Evolutionary conservation across 2,113 vertebrate species (phyloP), one percentile per base, ranked within the genome.

Genomic region (Pantherophis guttatus): DNA sequence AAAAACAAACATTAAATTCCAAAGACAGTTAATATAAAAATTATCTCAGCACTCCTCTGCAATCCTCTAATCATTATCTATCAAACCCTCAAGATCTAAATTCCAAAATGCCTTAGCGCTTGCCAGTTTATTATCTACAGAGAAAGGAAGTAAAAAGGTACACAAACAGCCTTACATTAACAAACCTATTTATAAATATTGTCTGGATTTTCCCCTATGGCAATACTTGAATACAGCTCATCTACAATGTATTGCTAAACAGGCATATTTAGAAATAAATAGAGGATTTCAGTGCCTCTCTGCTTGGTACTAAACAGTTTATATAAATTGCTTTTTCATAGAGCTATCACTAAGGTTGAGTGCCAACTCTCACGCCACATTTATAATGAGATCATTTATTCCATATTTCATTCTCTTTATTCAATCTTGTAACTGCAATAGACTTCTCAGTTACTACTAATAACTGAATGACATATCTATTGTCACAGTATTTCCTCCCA

Each of bases 1-100:
- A 95, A 97, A 81, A 26, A 98, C 62, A 97, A 53, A 93, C 1
- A 4, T 93, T 52, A 90, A 44, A n/a, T 24, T n/a, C 94, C 57
- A 96, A 92, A 93, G 1, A 89, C 23, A 88, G 57, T 88, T 8
- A 8, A 29, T 52, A 26, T 26, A 54, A 8, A 91, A 62, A 39
- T 0, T 1, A 94, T 33, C 52, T 57, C 59, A 91, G 3, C 1
- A 0, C 2, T 55, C 44, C 88, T 11, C 9, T 65, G 91, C 90
- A 17, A 8, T 65, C 50, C 0, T 58, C 81, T 54, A 26, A 33
- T 53, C 13, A 53, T 5, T 10, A 24, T 4, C 0, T 59, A 95
- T 17, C 48, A 86, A 11, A 19, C 89, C 10, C 75, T n/a, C 24
- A 12, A 75, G 29, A 91, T 54, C 53, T 86, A 92, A 59, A 11